Conservation (phyloP, 2,888 invertebrate species). For the Phymatocera aterrima region DNA sequence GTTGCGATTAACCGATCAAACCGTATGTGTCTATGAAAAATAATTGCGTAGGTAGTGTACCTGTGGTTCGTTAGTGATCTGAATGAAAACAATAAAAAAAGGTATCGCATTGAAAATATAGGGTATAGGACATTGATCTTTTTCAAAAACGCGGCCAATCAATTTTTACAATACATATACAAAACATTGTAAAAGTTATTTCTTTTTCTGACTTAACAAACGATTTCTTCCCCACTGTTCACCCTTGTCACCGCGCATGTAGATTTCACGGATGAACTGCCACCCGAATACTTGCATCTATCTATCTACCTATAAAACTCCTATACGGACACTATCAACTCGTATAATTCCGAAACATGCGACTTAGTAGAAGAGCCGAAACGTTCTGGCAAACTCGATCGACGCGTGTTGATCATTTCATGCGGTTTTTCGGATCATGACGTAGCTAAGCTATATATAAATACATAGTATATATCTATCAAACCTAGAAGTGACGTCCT, state of each 20-base stretch:
- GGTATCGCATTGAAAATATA: too few relatives aligned
- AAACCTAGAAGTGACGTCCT: slow-evolving; percentile 4
- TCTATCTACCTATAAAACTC: background rate
- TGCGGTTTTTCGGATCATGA: slow-evolving; percentile 6
- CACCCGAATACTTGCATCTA: background rate
- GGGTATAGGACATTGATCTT: too few relatives aligned
- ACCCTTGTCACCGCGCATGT: background rate
- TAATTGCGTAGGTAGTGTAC: too few relatives aligned
- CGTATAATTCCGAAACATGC: background rate
- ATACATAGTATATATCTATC: too few relatives aligned
- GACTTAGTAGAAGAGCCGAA: background rate
- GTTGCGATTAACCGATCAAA: too few relatives aligned
- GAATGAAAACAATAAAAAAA: too few relatives aligned
- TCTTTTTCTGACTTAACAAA: background rate
- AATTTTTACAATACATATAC: too few relatives aligned
- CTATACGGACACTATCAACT: background rate
- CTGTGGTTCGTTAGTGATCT: too few relatives aligned
- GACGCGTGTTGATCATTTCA: slow-evolving; percentile 24
- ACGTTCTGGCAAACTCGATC: slow-evolving; percentile 29
- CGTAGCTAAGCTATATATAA: slow-evolving; percentile 13
- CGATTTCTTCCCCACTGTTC: background rate
- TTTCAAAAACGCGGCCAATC: too few relatives aligned
- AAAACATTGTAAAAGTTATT: too few relatives aligned
- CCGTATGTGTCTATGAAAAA: too few relatives aligned
- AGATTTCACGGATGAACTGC: background rate